Percentiles rank a stretch among this genome's conserved stretches.
Evolutionary conservation across 2,888 invertebrate species (phyloP).

Genomic region (Caenorhabditis sulstoni): DNA sequence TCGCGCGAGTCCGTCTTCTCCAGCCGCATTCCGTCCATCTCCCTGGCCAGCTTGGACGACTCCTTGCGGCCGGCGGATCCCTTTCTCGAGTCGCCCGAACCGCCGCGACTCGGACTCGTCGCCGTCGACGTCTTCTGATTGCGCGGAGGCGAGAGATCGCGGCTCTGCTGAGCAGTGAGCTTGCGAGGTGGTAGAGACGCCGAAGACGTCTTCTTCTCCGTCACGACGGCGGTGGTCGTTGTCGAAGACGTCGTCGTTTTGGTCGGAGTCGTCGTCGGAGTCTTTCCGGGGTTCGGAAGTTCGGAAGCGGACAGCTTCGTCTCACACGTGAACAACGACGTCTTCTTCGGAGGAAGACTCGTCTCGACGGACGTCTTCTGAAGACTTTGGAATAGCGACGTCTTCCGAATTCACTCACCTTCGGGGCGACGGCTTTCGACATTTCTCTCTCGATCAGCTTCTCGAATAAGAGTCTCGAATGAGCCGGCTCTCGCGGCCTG

Average conservation of each 20-base stretch:
- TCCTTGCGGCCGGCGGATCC: slow-evolving; percentile 5
- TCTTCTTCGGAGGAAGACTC: slow-evolving; percentile 15
- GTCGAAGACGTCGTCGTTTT: slow-evolving; percentile 17
- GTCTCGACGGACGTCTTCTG: slow-evolving; percentile 18
- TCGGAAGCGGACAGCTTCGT: slow-evolving; percentile 17
- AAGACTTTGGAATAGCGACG: neutral
- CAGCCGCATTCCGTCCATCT: slow-evolving; percentile 27
- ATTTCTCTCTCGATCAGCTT: neutral
- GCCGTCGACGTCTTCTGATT: slow-evolving; percentile 6
- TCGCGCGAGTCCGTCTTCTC: slow-evolving; percentile 42
- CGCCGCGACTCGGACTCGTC: slow-evolving; percentile 39
- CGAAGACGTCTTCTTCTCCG: slow-evolving; percentile 12
- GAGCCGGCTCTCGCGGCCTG: neutral
- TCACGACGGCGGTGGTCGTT: slow-evolving; percentile 26
- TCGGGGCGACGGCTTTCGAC: slow-evolving; percentile 21
- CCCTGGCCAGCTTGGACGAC: slow-evolving; percentile 34
- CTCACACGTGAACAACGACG: slow-evolving; percentile 8
- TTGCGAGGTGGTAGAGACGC: slow-evolving; percentile 22
- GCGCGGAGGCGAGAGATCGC: slow-evolving; percentile 25
- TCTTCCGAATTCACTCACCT: slow-evolving; percentile 27
- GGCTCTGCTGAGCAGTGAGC: slow-evolving; percentile 31
- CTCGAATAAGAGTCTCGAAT: slow-evolving; percentile 4
- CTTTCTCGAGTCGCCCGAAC: slow-evolving; percentile 36
- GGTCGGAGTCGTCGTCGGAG: slow-evolving; percentile 9
- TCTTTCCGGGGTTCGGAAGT: neutral